These are phyloP conservation scores for Drosophila mettleri DNA, from an alignment of 2,888 invertebrate genomes.

Conservation along the genomic window DNA sequence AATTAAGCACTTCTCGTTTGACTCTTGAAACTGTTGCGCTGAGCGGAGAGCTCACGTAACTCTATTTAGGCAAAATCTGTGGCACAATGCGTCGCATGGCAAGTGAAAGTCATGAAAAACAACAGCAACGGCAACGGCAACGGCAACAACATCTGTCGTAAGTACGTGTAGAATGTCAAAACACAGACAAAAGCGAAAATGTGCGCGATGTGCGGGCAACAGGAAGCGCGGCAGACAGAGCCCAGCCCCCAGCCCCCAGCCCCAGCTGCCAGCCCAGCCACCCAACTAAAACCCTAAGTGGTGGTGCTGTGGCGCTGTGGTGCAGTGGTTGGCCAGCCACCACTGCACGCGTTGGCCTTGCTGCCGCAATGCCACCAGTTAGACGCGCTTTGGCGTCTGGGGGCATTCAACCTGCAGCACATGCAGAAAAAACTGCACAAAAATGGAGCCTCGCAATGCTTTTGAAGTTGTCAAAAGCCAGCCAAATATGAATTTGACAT, in stretches of 20 bases:
- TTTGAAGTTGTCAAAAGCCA: constrained; percentile 47
- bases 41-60: constrained; percentile 10
- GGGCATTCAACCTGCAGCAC: constrained; percentile 31
- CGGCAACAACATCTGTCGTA: constrained; percentile 9
- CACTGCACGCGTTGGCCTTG: constrained; percentile 55
- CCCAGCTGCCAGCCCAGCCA: not conserved
- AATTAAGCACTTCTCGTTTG: constrained; percentile 41
- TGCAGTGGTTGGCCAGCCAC: constrained; percentile 17
- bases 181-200: constrained; percentile 51
- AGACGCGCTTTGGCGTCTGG: constrained; percentile 5
- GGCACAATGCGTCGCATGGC: constrained; percentile 47
- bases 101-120: constrained; percentile 57
- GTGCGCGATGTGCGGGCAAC: constrained; percentile 48
- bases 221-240: constrained; percentile 48
- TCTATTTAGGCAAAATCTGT: constrained; percentile 39
- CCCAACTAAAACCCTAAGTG: constrained; percentile 30
- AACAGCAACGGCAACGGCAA: constrained; percentile 6
- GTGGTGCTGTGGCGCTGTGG: not conserved
- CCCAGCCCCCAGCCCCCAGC: not conserved
- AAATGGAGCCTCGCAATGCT: constrained; percentile 27
- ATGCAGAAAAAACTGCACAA: not conserved
- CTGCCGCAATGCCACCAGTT: constrained; percentile 44
- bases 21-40: constrained; percentile 3
- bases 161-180: constrained; percentile 42
- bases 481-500: constrained; percentile 30